Conservation (phyloP, 2,113 vertebrate species). For the Setophaga petechia region DNA sequence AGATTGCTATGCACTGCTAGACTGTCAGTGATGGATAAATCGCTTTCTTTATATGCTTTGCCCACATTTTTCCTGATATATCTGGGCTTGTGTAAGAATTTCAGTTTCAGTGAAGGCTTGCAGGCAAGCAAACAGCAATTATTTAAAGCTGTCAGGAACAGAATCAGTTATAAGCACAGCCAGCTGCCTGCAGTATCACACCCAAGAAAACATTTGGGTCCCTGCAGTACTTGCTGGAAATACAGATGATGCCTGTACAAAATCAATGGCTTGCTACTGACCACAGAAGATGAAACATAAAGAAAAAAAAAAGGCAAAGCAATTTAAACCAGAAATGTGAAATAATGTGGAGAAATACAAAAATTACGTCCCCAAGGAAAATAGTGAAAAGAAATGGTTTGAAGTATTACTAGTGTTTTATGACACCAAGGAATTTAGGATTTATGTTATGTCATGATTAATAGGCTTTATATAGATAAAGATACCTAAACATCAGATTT, state of each 20-base stretch:
- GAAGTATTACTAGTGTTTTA: not conserved
- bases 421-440: not conserved
- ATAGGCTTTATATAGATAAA: not conserved
- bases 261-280: not conserved
- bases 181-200: not conserved
- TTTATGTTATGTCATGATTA: not conserved
- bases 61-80: not conserved
- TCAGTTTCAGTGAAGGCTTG: not conserved
- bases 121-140: conserved; percentile 14
- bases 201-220: not conserved
- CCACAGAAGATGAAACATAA: not conserved
- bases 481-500: not conserved
- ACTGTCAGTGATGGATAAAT: conserved; percentile 19
- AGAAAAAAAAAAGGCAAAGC: not conserved
- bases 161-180: not conserved
- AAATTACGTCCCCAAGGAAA: not conserved
- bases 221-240: not conserved
- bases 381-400: not conserved
- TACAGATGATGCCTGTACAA: not conserved
- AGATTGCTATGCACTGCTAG: not conserved
- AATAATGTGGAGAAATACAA: not conserved
- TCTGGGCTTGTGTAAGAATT: not conserved
- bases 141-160: conserved; percentile 20
- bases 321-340: not conserved
- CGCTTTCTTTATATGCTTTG: not conserved